Conservation (phyloP, 2,888 invertebrate genomes). For the Stenurella melanura region DNA sequence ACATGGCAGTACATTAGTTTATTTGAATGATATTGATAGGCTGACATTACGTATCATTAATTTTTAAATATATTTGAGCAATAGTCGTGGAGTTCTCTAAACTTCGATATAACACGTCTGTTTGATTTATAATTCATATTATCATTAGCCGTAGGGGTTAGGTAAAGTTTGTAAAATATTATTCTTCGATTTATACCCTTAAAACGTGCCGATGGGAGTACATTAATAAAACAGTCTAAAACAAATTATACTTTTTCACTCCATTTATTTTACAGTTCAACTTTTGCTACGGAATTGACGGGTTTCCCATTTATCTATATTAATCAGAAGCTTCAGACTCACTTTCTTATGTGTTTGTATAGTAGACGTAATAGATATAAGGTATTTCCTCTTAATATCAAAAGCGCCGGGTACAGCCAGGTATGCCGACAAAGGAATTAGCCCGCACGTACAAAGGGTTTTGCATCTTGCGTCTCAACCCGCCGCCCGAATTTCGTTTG, state of each 20-base stretch:
- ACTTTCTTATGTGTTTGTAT: background rate
- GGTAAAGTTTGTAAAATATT: conserved; percentile 12
- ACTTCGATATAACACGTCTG: background rate
- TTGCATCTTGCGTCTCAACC: no score
- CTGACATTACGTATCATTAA: background rate
- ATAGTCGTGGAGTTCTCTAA: background rate
- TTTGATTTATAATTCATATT: conserved; percentile 16
- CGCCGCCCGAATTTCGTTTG: no score
- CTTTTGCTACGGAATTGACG: background rate
- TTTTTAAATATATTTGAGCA: background rate
- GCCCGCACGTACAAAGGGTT: no score
- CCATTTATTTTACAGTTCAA: conserved; percentile 16
- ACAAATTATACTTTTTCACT: background rate
- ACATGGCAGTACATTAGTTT: no score
- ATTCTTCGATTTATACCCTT: conserved; percentile 2
- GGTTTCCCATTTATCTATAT: conserved; percentile 3
- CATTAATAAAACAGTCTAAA: conserved; percentile 10
- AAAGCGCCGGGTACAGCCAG: no score
- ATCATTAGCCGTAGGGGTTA: conserved; percentile 12
- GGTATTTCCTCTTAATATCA: no score
- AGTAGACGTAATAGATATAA: no score
- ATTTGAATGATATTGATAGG: no score
- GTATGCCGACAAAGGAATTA: no score
- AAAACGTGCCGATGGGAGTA: conserved; percentile 15
- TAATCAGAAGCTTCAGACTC: background rate